Conservation (phyloP, 2,797 vertebrate genomes). For the Gymnocypris eckloni region DNA sequence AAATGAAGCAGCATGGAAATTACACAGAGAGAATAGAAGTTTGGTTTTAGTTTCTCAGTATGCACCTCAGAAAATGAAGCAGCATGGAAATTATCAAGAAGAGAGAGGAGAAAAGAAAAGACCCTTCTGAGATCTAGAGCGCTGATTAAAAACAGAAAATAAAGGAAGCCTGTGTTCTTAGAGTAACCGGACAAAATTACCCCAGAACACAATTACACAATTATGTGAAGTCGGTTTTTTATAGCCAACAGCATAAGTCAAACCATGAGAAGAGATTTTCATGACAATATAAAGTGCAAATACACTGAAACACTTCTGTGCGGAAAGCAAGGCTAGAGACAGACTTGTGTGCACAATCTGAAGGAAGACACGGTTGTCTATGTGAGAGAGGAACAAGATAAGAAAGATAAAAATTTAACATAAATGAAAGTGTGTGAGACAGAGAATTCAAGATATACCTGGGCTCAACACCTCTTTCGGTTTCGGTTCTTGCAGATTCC, state of each 20-base stretch:
- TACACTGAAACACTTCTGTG: background rate
- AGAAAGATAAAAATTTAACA: background rate
- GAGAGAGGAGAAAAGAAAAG: constrained; percentile 15
- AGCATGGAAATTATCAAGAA: background rate
- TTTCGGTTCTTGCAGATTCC: background rate
- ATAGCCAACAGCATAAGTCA: background rate
- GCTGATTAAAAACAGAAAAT: constrained; percentile 31
- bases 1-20: constrained; percentile 8
- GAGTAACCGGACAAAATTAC: constrained; percentile 12
- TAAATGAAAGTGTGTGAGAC: background rate
- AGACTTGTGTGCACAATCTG: no score
- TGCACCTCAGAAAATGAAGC: constrained; percentile 1
- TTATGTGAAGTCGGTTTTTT: background rate
- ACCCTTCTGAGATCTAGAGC: constrained; percentile 15
- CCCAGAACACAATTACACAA: constrained; percentile 3
- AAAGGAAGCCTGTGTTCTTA: constrained; percentile 31
- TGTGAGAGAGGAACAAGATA: background rate
- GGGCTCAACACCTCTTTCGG: background rate
- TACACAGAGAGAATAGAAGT: background rate
- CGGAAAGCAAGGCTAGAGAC: background rate
- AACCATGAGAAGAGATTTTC: constrained; percentile 3
- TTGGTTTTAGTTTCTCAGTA: background rate
- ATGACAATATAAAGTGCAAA: background rate
- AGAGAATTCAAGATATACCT: constrained; percentile 36
- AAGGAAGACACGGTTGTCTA: background rate